Conservation (phyloP, 1,140 invertebrate species). For the Caenorhabditis latens region DNA sequence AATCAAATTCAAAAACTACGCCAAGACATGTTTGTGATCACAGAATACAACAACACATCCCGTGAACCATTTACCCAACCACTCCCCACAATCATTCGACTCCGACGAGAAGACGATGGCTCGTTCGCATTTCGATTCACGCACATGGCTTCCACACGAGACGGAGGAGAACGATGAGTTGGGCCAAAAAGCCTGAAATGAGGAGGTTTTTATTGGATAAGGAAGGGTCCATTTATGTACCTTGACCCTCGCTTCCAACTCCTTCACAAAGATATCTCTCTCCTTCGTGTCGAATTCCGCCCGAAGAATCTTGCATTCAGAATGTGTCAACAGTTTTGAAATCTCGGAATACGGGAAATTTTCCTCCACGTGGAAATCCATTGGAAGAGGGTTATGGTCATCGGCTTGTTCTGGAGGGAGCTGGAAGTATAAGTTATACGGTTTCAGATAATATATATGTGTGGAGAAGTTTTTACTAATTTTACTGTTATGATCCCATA, state of each 20-base stretch:
- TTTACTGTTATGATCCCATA: no score
- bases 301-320: constrained; percentile 64
- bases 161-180: not conserved
- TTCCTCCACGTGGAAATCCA: constrained; percentile 65
- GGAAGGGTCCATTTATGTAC: not conserved
- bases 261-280: constrained; percentile 11
- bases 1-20: not conserved
- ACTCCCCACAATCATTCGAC: constrained; percentile 34
- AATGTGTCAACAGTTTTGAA: constrained; percentile 25
- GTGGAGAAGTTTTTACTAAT: not conserved
- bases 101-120: constrained; percentile 51
- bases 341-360: constrained; percentile 67
- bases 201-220: not conserved
- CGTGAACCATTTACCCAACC: constrained; percentile 51
- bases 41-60: constrained; percentile 57
- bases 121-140: constrained; percentile 15
- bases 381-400: constrained; percentile 63
- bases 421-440: constrained; percentile 55
- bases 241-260: constrained; percentile 12
- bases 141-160: not conserved
- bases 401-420: constrained; percentile 65
- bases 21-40: constrained; percentile 9
- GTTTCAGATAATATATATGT: constrained; percentile 36
- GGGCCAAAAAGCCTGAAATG: not conserved
- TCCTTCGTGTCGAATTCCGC: constrained; percentile 6